A percentile compares a stretch with the other conserved stretches of the same genome.
phyloP scores from a whole-genome alignment of 2,888 invertebrate genomes.

The Idaea aversata region DNA sequence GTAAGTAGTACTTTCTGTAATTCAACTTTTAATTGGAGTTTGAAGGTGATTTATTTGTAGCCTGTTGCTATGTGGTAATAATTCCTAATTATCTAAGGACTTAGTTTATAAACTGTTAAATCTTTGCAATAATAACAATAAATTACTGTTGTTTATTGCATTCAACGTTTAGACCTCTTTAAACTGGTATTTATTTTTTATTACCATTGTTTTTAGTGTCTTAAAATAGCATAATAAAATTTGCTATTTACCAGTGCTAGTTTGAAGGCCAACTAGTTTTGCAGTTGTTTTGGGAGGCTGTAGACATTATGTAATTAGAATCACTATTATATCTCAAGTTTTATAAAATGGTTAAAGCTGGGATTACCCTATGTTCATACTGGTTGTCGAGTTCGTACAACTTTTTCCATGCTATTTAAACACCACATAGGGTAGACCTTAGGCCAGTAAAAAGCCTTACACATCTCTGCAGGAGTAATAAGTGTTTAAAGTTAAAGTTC shows the following conservation, averaged over 20 bases:
- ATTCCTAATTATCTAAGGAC: neutral
- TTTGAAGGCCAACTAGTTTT: neutral
- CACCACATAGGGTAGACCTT: too few relatives aligned
- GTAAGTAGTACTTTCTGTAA: constrained; percentile 44
- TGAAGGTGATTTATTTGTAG: neutral
- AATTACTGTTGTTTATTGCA: neutral
- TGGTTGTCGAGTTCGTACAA: too few relatives aligned
- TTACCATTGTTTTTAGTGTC: neutral
- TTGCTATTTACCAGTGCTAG: neutral
- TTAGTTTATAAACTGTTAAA: neutral
- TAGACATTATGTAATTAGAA: neutral
- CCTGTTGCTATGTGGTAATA: neutral
- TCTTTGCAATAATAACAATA: neutral
- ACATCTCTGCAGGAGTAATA: too few relatives aligned
- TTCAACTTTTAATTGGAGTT: neutral
- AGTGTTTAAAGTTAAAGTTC: too few relatives aligned
- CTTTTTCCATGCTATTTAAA: too few relatives aligned
- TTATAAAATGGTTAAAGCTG: too few relatives aligned
- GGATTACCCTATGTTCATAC: too few relatives aligned
- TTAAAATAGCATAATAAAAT: neutral
- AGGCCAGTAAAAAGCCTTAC: too few relatives aligned
- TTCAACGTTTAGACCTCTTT: neutral
- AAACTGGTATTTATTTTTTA: neutral
- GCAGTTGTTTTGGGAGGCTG: neutral
- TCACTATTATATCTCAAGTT: neutral